Conservation (phyloP, 2,113 vertebrate genomes). For the Hyaena hyaena region DNA sequence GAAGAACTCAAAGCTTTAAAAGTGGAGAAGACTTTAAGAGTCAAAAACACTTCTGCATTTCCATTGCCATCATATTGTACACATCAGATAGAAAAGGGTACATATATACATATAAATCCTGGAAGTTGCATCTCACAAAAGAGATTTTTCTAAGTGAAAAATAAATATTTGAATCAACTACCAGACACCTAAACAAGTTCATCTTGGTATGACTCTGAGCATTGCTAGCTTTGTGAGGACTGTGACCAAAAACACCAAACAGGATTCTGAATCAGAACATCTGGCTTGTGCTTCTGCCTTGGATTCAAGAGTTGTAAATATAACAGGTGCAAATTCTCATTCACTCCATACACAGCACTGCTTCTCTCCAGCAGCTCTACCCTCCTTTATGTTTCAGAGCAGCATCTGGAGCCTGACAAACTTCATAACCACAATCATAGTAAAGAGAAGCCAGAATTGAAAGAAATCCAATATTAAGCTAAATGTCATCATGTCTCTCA, state of each 20-base stretch:
- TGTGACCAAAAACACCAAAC: background rate
- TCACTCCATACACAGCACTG: background rate
- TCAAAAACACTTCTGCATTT: background rate
- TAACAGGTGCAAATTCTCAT: slow-evolving; percentile 19
- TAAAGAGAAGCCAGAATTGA: slow-evolving; percentile 35
- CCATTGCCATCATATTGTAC: background rate
- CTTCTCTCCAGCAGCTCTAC: background rate
- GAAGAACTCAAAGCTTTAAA: background rate
- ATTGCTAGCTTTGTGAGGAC: background rate
- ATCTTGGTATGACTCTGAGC: background rate
- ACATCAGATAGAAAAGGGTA: background rate
- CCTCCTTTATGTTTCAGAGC: background rate
- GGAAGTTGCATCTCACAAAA: background rate
- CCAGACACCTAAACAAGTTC: background rate
- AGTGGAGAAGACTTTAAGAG: background rate
- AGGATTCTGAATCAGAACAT: slow-evolving; percentile 47
- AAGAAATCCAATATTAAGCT: slow-evolving; percentile 26
- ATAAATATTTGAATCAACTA: background rate
- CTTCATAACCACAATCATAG: background rate
- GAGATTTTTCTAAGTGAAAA: background rate
- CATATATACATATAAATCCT: background rate
- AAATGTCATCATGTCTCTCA: background rate
- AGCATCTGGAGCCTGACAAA: slow-evolving; percentile 25
- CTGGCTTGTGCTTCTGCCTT: slow-evolving; percentile 43
- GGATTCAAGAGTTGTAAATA: slow-evolving; percentile 6